These are phyloP conservation scores for Dasyornis broadbenti DNA, from an alignment of 2,113 vertebrate genomes.

Conservation along the genomic window DNA sequence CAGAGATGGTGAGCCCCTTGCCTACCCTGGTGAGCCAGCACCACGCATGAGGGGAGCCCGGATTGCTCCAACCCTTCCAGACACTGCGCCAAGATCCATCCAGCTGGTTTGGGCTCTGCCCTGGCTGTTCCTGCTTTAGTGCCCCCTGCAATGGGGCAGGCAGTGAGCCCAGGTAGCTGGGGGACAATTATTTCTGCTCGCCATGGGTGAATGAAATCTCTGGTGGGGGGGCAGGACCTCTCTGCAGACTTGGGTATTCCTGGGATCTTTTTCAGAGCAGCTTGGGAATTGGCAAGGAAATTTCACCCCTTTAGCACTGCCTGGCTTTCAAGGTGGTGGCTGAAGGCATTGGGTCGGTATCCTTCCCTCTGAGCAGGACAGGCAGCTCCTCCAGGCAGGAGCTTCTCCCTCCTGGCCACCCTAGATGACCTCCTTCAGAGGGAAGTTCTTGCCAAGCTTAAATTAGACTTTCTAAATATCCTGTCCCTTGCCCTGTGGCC, in stretches of 20 bases:
- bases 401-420: not conserved
- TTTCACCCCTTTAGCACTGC: not conserved
- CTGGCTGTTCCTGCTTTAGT: not conserved
- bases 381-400: not conserved
- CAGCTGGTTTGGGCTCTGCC: not conserved
- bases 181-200: not conserved
- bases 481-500: not conserved
- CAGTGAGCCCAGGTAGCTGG: not conserved
- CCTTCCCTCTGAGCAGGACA: not conserved
- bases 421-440: not conserved
- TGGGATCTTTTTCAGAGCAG: not conserved
- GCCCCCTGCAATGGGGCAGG: not conserved
- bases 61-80: not conserved
- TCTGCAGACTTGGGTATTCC: fast-evolving
- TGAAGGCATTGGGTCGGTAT: fast-evolving
- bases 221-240: not conserved
- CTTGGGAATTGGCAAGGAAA: not conserved
- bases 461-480: not conserved
- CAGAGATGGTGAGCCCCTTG: not conserved
- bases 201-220: not conserved
- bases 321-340: not conserved
- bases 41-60: fast-evolving
- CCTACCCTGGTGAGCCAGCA: not conserved
- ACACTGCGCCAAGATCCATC: fast-evolving
- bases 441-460: not conserved